phyloP scores from a whole-genome alignment of 2,797 vertebrate species.

The Streptopelia turtur region DNA sequence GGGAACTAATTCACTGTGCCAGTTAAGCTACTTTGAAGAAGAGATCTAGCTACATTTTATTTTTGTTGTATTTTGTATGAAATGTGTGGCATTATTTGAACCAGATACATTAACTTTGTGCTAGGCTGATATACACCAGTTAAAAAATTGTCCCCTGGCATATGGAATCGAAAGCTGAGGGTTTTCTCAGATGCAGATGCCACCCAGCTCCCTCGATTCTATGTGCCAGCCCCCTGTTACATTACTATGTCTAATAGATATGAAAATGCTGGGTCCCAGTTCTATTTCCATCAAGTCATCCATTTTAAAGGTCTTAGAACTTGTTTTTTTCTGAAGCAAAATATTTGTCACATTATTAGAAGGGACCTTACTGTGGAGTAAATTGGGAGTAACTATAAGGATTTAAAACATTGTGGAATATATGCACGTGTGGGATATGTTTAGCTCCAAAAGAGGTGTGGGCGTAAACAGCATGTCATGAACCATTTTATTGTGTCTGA shows the following conservation, averaged over 20 bases:
- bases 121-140: not conserved
- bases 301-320: not conserved
- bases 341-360: not conserved
- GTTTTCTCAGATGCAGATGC: not conserved
- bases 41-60: not conserved
- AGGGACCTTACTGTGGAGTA: not conserved
- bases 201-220: not conserved
- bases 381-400: not conserved
- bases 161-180: not conserved
- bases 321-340: not conserved
- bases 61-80: conserved; percentile 19
- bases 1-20: not conserved
- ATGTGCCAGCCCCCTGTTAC: not conserved
- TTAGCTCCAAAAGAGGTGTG: not conserved
- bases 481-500: not conserved
- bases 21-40: conserved; percentile 16
- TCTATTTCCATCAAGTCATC: not conserved
- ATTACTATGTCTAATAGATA: not conserved
- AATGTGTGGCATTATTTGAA: not conserved
- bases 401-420: not conserved
- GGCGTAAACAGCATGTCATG: not conserved
- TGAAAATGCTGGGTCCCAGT: not conserved
- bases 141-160: not conserved
- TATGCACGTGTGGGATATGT: not conserved
- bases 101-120: not conserved